Conservation (phyloP, 2,797 vertebrate genomes). For the Florisuga fusca region DNA sequence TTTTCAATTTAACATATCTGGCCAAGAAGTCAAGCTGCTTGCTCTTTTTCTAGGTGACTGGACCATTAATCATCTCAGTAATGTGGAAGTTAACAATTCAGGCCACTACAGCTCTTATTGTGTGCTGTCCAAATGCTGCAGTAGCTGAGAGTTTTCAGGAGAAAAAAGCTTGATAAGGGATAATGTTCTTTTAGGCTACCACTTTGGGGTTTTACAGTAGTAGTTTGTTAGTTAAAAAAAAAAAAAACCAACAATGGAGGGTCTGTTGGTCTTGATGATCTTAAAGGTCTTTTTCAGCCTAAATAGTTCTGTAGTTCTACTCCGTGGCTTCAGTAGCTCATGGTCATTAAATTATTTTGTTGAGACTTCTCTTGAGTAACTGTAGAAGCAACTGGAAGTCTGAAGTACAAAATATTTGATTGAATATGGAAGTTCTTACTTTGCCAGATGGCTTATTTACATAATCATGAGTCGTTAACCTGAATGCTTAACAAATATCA, state of each 20-base stretch:
- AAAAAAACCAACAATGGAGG: background rate
- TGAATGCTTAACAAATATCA: fast-evolving
- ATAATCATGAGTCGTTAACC: background rate
- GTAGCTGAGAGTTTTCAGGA: background rate
- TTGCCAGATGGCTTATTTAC: background rate
- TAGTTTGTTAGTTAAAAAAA: background rate
- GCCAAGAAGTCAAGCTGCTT: background rate
- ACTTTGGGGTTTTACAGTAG: background rate
- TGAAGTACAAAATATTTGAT: background rate
- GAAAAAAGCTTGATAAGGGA: background rate
- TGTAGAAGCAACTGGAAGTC: background rate
- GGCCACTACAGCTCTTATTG: background rate
- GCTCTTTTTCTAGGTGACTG: background rate
- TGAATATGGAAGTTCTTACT: background rate
- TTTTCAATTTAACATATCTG: background rate
- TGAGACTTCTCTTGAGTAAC: background rate
- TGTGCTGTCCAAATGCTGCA: background rate
- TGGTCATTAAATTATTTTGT: background rate
- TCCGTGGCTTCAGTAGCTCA: background rate
- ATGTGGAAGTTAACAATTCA: background rate
- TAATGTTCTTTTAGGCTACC: background rate
- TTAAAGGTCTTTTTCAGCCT: background rate
- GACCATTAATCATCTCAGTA: background rate
- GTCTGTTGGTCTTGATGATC: background rate
- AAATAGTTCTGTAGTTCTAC: background rate